phyloP scores from a whole-genome alignment of 2,113 vertebrate species.

The Eudyptes chrysolophus region DNA sequence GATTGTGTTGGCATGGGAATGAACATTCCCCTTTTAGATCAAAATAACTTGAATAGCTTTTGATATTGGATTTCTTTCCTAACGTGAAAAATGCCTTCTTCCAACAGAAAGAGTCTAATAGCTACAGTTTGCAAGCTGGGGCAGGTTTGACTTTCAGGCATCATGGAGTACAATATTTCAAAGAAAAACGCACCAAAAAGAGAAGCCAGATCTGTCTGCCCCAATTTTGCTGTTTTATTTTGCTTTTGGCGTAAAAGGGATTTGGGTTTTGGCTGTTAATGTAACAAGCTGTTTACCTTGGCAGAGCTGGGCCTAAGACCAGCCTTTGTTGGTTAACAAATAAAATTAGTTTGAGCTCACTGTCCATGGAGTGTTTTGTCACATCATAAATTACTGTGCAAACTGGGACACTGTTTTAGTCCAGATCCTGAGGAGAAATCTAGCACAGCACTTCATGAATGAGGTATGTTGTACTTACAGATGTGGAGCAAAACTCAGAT shows the following conservation, averaged over 20 bases:
- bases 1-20: conserved; percentile 20
- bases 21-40: conserved; percentile 6
- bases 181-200: not conserved
- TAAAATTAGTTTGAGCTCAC: not conserved
- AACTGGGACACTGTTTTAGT: not conserved
- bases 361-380: not conserved
- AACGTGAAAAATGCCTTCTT: not conserved
- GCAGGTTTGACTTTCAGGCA: not conserved
- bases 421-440: not conserved
- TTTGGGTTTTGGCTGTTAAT: conserved; percentile 22
- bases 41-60: conserved; percentile 3
- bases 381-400: not conserved
- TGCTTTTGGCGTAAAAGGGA: not conserved
- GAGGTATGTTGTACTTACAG: not conserved
- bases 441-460: not conserved
- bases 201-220: not conserved
- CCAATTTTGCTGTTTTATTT: not conserved
- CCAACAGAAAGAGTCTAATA: not conserved
- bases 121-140: not conserved
- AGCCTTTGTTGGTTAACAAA: conserved; percentile 5
- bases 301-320: not conserved
- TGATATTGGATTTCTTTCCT: not conserved
- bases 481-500: not conserved
- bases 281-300: conserved; percentile 50
- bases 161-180: not conserved